These are phyloP conservation scores for Vanessa atalanta DNA, from an alignment of 1,140 invertebrate genomes.

Conservation along the genomic window DNA sequence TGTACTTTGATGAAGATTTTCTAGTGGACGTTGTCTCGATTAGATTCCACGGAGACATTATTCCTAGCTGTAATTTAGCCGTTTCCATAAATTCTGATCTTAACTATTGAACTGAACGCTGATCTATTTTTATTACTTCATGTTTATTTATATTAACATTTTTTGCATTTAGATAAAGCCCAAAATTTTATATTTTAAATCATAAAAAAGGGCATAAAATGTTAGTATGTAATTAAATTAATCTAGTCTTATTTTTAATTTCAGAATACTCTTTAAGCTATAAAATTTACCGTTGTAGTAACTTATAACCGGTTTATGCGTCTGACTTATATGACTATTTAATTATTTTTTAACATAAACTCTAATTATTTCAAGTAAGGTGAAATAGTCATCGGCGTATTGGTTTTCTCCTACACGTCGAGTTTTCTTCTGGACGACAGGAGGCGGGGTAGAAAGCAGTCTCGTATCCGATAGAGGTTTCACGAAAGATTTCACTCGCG, in stretches of 20 bases:
- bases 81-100: not conserved
- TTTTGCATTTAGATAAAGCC: slow-evolving; percentile 16
- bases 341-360: slow-evolving; percentile 8
- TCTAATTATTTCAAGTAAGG: slow-evolving; percentile 7
- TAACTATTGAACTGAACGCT: not conserved
- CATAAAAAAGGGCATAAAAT: slow-evolving; percentile 11
- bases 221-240: slow-evolving; percentile 20
- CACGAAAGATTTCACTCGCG: slow-evolving; percentile 70
- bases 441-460: slow-evolving; percentile 75
- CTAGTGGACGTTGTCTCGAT: not conserved
- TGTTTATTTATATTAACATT: slow-evolving; percentile 12
- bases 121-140: slow-evolving; percentile 21
- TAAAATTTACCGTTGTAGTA: slow-evolving; percentile 25
- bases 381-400: not conserved
- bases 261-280: not conserved
- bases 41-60: slow-evolving; percentile 3
- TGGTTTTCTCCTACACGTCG: slow-evolving; percentile 29
- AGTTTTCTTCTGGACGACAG: slow-evolving; percentile 59
- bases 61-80: slow-evolving; percentile 13
- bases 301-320: not conserved
- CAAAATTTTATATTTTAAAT: slow-evolving; percentile 26
- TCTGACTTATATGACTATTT: slow-evolving; percentile 13
- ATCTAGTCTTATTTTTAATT: slow-evolving; percentile 23
- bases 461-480: slow-evolving; percentile 72
- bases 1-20: not conserved